A percentile compares a stretch with the other conserved stretches of the same genome.
phyloP scores from a whole-genome alignment of 2,113 vertebrate genomes.

The Casuarius casuarius region DNA sequence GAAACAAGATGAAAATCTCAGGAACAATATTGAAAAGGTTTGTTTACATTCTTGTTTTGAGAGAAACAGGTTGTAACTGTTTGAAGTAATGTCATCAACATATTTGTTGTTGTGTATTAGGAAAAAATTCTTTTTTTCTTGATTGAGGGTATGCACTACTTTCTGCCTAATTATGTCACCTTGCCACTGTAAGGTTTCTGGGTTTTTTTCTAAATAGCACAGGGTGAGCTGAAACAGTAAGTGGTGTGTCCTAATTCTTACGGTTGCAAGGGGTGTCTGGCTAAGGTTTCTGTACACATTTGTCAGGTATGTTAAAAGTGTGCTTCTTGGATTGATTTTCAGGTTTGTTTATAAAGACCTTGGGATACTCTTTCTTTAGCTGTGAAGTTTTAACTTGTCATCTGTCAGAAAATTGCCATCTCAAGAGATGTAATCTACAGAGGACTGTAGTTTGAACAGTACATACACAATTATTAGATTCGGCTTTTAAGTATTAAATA shows the following conservation, averaged over 20 bases:
- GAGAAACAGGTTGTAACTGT: not conserved
- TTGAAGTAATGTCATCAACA: not conserved
- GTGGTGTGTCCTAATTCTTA: not conserved
- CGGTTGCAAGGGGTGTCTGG: not conserved
- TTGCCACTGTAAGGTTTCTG: not conserved
- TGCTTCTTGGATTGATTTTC: not conserved
- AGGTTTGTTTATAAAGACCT: not conserved
- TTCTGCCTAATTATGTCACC: not conserved
- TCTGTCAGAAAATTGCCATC: not conserved
- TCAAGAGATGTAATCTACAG: not conserved
- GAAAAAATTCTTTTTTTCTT: not conserved
- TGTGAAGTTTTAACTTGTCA: not conserved
- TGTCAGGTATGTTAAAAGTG: not conserved
- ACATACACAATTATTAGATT: not conserved
- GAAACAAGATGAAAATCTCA: conserved; percentile 82
- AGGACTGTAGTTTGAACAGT: not conserved
- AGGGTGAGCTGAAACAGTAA: not conserved
- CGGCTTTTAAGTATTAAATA: not conserved
- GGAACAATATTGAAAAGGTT: conserved; percentile 83
- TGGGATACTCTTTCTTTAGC: not conserved
- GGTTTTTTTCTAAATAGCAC: not conserved
- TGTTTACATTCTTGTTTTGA: not conserved
- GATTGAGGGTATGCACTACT: not conserved
- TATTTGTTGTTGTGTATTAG: not conserved
- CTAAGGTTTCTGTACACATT: not conserved